A percentile compares a stretch with the other conserved stretches of the same genome.
These are phyloP conservation scores for Drosophila guanche DNA, from an alignment of 1,140 invertebrate genomes.

Conservation along the genomic window DNA sequence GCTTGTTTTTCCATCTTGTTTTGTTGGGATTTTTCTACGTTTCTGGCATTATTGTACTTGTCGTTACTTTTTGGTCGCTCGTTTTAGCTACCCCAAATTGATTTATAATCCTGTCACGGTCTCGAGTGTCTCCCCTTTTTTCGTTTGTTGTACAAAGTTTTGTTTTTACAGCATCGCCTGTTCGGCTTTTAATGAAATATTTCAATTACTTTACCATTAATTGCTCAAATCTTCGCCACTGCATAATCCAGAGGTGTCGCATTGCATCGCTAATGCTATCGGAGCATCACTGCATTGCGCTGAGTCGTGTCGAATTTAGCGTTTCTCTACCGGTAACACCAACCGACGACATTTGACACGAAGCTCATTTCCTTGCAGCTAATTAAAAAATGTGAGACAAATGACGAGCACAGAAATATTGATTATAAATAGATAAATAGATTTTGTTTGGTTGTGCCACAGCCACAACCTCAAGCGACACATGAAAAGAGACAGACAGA, in stretches of 20 bases:
- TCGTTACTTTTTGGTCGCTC: constrained; percentile 51
- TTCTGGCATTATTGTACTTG: constrained; percentile 32
- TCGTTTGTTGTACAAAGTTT: constrained; percentile 25
- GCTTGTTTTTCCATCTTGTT: constrained; percentile 41
- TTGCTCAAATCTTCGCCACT: constrained; percentile 49
- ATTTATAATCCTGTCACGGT: constrained; percentile 75
- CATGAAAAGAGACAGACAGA: background rate
- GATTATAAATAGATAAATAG: constrained; percentile 31
- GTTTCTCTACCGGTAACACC: constrained; percentile 46
- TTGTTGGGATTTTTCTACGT: constrained; percentile 17
- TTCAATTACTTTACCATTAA: constrained; percentile 79
- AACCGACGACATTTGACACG: constrained; percentile 51
- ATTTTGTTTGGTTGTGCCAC: constrained; percentile 21
- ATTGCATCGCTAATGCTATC: background rate
- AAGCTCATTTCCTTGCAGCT: constrained; percentile 70
- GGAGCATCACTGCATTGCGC: constrained; percentile 14
- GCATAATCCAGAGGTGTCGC: constrained; percentile 53
- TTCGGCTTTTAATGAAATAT: constrained; percentile 68
- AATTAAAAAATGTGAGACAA: constrained; percentile 81
- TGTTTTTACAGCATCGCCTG: constrained; percentile 12
- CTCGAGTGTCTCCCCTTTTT: constrained; percentile 50
- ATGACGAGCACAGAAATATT: constrained; percentile 72
- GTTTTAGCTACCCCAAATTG: constrained; percentile 60
- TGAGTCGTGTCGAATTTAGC: constrained; percentile 28
- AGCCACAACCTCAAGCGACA: constrained; percentile 36